Evolutionary conservation across 2,797 vertebrate species (phyloP), one percentile per base, ranked within the genome.

Genomic region (Hafferia zeledoni): DNA sequence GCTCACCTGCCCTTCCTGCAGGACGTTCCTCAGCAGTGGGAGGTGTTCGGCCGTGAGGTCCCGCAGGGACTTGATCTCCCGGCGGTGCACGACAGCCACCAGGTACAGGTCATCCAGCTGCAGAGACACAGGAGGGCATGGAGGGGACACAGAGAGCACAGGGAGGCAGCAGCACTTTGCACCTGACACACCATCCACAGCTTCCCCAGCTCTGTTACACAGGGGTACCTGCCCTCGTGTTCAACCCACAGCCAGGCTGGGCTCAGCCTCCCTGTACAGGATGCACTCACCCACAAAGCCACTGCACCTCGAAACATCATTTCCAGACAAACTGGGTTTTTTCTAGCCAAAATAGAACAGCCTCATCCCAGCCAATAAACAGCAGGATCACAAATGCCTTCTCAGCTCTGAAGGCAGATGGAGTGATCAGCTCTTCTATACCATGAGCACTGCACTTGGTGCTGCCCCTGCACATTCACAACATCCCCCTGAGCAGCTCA

Each of bases 71-170:
- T 92, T 98, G 63, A 99, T 65, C 25, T 97, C 98, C 43, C 98
- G 98, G 67, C 96, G 95, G 68, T 98, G 98, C 71, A 95, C 76
- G 7, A 99, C 99, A 59, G 99, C 99, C 0, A 99, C 98, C 93
- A 99, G 97, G 96, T 99, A 99, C 75, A 99, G 98, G 92, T 99
- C 98, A 31, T 99, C 98, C 2, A 99, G 87, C 99, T 99, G 97
- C 30, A n/a, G 89, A 69, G 57, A 43, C 78, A 89, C 13, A 3
- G 5, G 1, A 14, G 17, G 31, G 46, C 17, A 39, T 0, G 8
- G 28, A 81, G n/a, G n/a, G 46, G 9, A 80, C 83, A 69, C 56
- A 31, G 6, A 27, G 4, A 52, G 52, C 77, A 82, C 55, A 30
- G 0, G 6, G 39, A 86, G 25, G 2, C 53, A 78, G 1, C 2